Conservation (phyloP, 2,113 vertebrate species). For the Hippoglossus stenolepis region DNA sequence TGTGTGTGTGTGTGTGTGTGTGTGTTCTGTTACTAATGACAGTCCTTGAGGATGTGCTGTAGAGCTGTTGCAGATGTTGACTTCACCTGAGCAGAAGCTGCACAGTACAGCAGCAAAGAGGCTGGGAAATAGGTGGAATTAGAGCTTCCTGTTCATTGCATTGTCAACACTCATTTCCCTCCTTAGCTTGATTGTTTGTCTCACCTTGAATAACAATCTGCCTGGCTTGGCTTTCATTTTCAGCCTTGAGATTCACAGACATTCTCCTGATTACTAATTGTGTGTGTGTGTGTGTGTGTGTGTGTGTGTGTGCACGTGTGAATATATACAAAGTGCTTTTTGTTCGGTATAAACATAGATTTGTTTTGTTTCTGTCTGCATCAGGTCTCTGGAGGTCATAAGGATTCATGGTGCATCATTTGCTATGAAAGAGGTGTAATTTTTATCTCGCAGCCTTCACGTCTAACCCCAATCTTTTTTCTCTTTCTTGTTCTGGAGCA, state of each 20-base stretch:
- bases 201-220: constrained; percentile 52
- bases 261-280: constrained; percentile 36
- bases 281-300: neutral
- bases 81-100: constrained; percentile 5
- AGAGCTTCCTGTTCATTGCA: constrained; percentile 29
- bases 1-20: neutral
- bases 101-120: neutral
- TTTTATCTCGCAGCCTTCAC: constrained; percentile 15
- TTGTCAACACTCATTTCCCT: constrained; percentile 46
- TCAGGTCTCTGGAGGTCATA: constrained; percentile 13
- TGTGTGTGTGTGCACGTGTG: neutral
- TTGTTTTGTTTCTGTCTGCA: constrained; percentile 14
- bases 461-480: neutral
- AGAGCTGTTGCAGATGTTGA: constrained; percentile 10
- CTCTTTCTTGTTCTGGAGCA: neutral
- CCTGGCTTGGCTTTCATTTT: constrained; percentile 21
- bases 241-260: constrained; percentile 26
- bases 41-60: constrained; percentile 5
- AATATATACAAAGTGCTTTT: constrained; percentile 3
- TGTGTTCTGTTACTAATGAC: neutral
- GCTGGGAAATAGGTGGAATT: constrained; percentile 23
- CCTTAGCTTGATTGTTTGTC: constrained; percentile 47
- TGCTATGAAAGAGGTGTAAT: neutral
- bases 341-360: constrained; percentile 18
- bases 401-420: neutral